Conservation (phyloP, 2,888 invertebrate genomes). For the Thalpophila matura region DNA sequence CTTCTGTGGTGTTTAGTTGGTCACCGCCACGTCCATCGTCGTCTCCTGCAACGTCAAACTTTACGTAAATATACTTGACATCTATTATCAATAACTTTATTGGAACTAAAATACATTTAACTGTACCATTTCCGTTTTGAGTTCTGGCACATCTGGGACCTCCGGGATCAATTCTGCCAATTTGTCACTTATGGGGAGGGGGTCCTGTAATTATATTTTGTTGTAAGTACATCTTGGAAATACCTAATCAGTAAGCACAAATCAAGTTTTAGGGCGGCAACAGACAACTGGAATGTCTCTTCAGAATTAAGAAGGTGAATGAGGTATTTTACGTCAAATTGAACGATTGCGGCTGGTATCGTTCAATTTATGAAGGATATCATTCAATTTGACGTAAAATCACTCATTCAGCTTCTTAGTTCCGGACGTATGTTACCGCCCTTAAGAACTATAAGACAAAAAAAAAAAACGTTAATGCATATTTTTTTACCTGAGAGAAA, state of each 20-base stretch:
- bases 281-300: too few relatives aligned
- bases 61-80: not conserved
- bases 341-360: too few relatives aligned
- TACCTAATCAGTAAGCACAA: not conserved
- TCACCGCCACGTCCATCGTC: constrained; percentile 77
- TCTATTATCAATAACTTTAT: not conserved
- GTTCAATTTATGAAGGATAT: too few relatives aligned
- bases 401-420: too few relatives aligned
- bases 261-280: too few relatives aligned
- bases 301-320: too few relatives aligned
- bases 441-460: too few relatives aligned
- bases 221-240: constrained; percentile 11
- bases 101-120: not conserved
- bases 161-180: constrained; percentile 86
- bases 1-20: constrained; percentile 72
- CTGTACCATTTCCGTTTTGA: constrained; percentile 83
- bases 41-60: constrained; percentile 73
- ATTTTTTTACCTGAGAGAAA: too few relatives aligned
- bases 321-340: too few relatives aligned
- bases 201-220: constrained; percentile 76
- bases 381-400: too few relatives aligned
- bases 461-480: too few relatives aligned
- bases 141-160: constrained; percentile 83
- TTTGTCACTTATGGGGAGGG: constrained; percentile 80
- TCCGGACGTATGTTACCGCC: too few relatives aligned